A percentile compares a stretch with the other conserved stretches of the same genome.
phyloP scores from a whole-genome alignment of 2,888 invertebrate species.

The Philonicus albiceps region DNA sequence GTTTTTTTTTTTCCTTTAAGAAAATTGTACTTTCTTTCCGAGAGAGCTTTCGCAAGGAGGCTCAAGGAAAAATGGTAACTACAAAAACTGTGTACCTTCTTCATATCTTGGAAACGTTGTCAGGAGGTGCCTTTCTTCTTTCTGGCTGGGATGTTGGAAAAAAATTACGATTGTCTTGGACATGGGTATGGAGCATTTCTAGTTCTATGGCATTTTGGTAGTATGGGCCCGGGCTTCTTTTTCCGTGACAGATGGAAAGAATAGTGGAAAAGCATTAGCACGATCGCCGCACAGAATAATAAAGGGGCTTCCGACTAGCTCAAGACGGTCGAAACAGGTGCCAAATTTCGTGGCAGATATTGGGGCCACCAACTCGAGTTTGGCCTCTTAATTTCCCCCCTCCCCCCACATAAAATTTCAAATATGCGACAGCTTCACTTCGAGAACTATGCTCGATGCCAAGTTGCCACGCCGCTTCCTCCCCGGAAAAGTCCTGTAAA shows the following conservation, averaged over 20 bases:
- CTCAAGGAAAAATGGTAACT: background rate
- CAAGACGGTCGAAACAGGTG: background rate
- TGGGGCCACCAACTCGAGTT: background rate
- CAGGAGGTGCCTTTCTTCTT: background rate
- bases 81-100: background rate
- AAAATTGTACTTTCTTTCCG: background rate
- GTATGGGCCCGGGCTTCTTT: background rate
- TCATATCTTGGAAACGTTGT: background rate
- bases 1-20: background rate
- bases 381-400: background rate
- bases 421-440: slow-evolving; percentile 19
- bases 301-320: background rate
- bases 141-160: background rate
- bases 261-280: background rate
- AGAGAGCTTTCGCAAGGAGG: background rate
- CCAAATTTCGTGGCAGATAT: background rate
- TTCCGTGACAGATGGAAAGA: background rate
- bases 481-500: background rate
- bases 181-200: background rate
- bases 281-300: background rate
- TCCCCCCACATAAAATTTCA: slow-evolving; percentile 1
- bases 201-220: background rate
- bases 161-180: background rate
- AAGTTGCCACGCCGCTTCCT: background rate
- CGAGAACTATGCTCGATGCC: background rate